Evolutionary conservation across 2,113 vertebrate species (phyloP), one percentile per base, ranked within the genome.

Genomic region (Psettodes erumei): DNA sequence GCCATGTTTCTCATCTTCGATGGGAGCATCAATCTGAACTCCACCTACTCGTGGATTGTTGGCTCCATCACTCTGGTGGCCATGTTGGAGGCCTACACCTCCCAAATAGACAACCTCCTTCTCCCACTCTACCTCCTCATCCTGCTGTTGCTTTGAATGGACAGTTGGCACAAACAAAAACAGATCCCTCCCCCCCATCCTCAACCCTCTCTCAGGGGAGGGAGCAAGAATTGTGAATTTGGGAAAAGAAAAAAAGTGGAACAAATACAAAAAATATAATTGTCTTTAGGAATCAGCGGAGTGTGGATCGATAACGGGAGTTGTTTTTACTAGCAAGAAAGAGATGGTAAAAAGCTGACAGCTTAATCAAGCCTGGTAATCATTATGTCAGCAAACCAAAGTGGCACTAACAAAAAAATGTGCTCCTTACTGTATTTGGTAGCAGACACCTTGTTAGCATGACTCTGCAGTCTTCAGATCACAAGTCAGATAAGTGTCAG

Each of bases 71-170:
- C 94, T 18, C 90, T 96, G 50, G 97, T 99, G 81, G 96, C 98
- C 21, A 94, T 99, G 86, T 61, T 99, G 72, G 98, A 99, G 89
- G 97, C 97, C 5, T 99, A 96, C 71, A 99, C 98, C 0, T 94
- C 94, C 3, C 98, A 99, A 81, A 99, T 99, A 58, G 98, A 99
- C 93, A 99, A 99, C 78, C 93, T 99, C 74, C 84, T 99, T 7
- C 87, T 99, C 86, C 98, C 98, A 0, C 94, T 99, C 80, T 99
- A 99, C 92, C 96, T 99, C 89, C 96, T 98, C 82, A 95, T 99
- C 82, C 77, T 99, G 86, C 83, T 99, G 61, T 93, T 98, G 96
- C 94, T 95, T 50, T 99, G 95, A 94, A 33, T 16, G 37, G 55
- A 76, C 47, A 43, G 16, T 71, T 21, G 47, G 28, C 42, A 42